phyloP scores from a whole-genome alignment of 2,113 vertebrate species.

The Machaerirhynchus nigripectus region DNA sequence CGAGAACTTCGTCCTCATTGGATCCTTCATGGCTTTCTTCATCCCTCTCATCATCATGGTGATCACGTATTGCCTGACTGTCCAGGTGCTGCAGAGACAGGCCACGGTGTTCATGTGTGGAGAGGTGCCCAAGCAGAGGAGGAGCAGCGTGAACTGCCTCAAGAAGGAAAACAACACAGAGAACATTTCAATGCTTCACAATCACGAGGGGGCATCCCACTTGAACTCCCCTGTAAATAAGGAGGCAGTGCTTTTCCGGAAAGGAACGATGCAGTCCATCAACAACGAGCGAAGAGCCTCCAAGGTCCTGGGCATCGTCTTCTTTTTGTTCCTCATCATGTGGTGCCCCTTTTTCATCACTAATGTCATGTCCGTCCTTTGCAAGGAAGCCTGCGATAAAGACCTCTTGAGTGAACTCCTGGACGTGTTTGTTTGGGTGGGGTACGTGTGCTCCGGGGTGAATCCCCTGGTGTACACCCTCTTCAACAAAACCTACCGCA shows the following conservation, averaged over 20 bases:
- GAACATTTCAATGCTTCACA: conserved; percentile 81
- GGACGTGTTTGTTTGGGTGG: conserved; percentile 97
- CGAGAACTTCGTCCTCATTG: conserved; percentile 92
- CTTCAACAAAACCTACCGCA: conserved; percentile 95
- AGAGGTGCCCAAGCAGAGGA: conserved; percentile 73
- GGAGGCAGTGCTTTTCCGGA: conserved; percentile 79
- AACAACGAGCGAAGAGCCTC: conserved; percentile 95
- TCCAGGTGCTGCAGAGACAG: conserved; percentile 91
- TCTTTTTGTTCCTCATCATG: conserved; percentile 98
- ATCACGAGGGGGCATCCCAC: conserved; percentile 78
- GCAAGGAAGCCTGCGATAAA: conserved; percentile 83
- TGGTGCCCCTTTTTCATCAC: conserved; percentile 99
- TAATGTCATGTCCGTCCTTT: conserved; percentile 93
- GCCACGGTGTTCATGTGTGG: conserved; percentile 88
- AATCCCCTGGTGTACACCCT: conserved; percentile 97
- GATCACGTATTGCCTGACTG: conserved; percentile 92
- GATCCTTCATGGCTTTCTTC: conserved; percentile 98
- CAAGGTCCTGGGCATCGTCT: conserved; percentile 96
- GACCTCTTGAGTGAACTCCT: conserved; percentile 87
- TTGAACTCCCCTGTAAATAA: conserved; percentile 82
- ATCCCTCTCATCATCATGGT: conserved; percentile 98
- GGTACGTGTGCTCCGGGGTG: conserved; percentile 95
- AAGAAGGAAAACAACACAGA: conserved; percentile 74
- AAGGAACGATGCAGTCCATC: conserved; percentile 98
- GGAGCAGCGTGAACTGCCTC: conserved; percentile 83